Base-by-base conservation (phyloP, 2,797 vertebrate species). In the Neoniphon sammara region DNA sequence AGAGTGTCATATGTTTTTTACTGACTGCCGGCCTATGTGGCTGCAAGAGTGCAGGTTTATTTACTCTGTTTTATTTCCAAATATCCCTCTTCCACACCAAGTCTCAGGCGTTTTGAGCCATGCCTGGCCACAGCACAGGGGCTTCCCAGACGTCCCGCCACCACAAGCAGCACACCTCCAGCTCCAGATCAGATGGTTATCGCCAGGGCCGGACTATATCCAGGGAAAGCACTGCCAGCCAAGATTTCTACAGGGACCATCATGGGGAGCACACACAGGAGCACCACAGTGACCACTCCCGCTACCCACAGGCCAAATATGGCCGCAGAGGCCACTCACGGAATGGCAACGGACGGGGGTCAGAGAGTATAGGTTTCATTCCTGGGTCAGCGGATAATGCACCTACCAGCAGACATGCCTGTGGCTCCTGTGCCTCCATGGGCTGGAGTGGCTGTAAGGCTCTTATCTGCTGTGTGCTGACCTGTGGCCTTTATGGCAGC, bases 391-490 rank as follows among this genome's bases (percentile, higher is more conserved):
- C 95, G 1, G 96, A 98, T 85, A 81, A 83, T 46, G 25, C 89
- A 0, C 80, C 94, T 0, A 78, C 87, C 0, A 66, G 69, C 61
- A 86, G 90, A 44, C 90, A 88, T 10, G 66, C 90, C 0, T 98
- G 97, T 58, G 96, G 94, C 55, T 94, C 96, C 21, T 96, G 95
- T 36, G 90, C 94, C 17, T 93, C 96, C 0, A 89, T 95, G 73
- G 95, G 96, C 54, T 99, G 97, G 98, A 95, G 94, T 44, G 89
- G 94, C 10, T 98, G 96, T 66, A 95, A 94, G 84, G 93, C 96
- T 0, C 93, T 97, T 25, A 92, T 98, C 78, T 99, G 98, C 86
- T 98, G 95, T 65, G 91, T 98, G 23, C 91, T 98, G 85, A 97
- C 96, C 77, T 99, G 96, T 10, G 97, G 97, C 58, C 89, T 95